A percentile compares a stretch with the other conserved stretches of the same genome.
These are phyloP conservation scores for Rhagoletis pomonella DNA, from an alignment of 1,140 invertebrate species.

Conservation along the genomic window DNA sequence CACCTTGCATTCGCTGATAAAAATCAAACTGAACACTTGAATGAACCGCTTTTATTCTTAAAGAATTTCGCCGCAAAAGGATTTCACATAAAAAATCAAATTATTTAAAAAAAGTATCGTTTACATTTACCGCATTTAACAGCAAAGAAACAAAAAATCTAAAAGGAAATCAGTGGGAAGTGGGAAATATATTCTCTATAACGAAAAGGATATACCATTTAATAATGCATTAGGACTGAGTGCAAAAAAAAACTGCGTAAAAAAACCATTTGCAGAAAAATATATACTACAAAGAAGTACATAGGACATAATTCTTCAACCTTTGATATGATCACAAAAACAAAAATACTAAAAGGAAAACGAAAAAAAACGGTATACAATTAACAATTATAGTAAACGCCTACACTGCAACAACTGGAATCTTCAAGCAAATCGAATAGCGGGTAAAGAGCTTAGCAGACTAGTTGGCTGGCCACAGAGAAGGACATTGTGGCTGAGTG, in stretches of 20 bases:
- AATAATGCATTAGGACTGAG: not conserved
- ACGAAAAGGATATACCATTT: not conserved
- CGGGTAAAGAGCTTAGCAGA: not conserved
- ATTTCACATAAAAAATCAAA: constrained; percentile 7
- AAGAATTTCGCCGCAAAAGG: not conserved
- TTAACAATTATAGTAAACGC: not conserved
- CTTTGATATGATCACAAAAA: not conserved
- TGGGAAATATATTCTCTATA: not conserved
- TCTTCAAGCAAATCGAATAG: not conserved
- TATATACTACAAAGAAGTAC: not conserved
- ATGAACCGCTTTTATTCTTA: not conserved
- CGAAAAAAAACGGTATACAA: not conserved
- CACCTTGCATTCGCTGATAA: constrained; percentile 46
- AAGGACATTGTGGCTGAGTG: constrained; percentile 3
- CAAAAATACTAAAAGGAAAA: not conserved
- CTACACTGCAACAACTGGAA: not conserved
- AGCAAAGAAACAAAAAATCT: not conserved
- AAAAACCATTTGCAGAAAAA: not conserved
- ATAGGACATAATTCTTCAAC: not conserved
- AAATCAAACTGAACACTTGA: constrained; percentile 26
- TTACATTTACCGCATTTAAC: constrained; percentile 12
- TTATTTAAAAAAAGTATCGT: constrained; percentile 42
- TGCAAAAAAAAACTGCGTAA: not conserved
- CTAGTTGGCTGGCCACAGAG: not conserved
- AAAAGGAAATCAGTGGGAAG: not conserved